Evolutionary conservation across 1,140 invertebrate species (phyloP), one percentile per base, ranked within the genome.

Genomic region (Pseudomyrmex pallidus): DNA sequence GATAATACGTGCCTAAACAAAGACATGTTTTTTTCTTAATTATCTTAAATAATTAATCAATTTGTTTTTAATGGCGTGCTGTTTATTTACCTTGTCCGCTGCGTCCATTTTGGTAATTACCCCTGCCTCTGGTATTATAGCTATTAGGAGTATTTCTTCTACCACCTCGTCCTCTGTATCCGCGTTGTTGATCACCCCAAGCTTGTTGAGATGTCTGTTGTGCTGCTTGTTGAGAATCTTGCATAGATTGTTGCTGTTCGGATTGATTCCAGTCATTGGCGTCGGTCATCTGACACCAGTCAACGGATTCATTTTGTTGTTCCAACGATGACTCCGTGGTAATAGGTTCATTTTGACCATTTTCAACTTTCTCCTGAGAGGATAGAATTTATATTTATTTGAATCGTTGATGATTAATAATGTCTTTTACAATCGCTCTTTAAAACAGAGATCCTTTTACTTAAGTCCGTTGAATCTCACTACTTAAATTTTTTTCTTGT

Each of bases 81-180:
- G 5, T 61, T 50, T 4, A 44, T 17, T 72, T 88, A 93, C 93
- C 92, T 93, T 93, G 92, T 61, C 92, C 90, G 74, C 83, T 86
- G 13, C 94, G 93, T n/a, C 93, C 92, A 85, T 94, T 94, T 87
- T 94, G 93, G 64, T 93, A 93, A 68, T 90, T 91, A 48, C 90
- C 89, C 84, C 93, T 91, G 25, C 91, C 83, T 86, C 93, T 89
- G 44, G 92, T 90, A 77, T 90, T 90, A 68, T 94, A 94, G 13
- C 91, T 92, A 72, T 94, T 94, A n/a, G 92, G 72, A 66, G 90
- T 93, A 12, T 91, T 91, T n/a, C 93, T 89, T 61, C 93, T 91
- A 52, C 91, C 87, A n/a, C 92, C 93, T 10, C 93, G 91, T 35
- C 92, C 91, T 82, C 93, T 90, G 61, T 92, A 94, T 52, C 91